Evolutionary conservation across 2,113 vertebrate species (phyloP), one percentile per base, ranked within the genome.

Genomic region (Tychaedon coryphoeus): DNA sequence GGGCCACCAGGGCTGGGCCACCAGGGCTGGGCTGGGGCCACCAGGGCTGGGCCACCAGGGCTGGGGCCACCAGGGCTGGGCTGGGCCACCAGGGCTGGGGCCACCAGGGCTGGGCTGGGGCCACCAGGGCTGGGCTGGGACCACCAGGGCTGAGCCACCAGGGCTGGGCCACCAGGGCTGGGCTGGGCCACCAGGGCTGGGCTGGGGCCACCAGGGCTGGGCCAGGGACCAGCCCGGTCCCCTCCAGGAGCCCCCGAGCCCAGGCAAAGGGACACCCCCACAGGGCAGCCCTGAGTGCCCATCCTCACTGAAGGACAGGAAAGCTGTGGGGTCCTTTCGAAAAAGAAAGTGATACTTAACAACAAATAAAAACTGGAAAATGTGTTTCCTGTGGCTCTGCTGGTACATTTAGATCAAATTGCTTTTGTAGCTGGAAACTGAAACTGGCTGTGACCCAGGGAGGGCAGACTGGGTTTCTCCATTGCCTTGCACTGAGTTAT

Each of bases 301-400:
- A 0, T 3, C 12, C 23, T 6, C 56, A 7, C 1, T 24, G 40
- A n/a, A 23, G 23, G 33, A 15, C 2, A 8, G 77, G 47, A 38
- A 19, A 76, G 64, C 42, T 20, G 14, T 12, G 47, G 15, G 12
- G 22, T 58, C 64, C 57, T 56, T 84, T 54, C n/a, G 10, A 60
- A 76, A 79, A 67, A 53, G 60, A 74, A 86, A 19, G n/a, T 65
- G 56, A 74, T 29, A 11, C n/a, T 74, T 74, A 76, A 34, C 17
- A 45, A 56, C 51, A 89, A 70, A 75, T 25, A 5, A 74, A 86
- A 87, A 56, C 69, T 91, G 90, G 65, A 65, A 93, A 66, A 61
- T 3, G 2, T 20, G 24, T 76, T 86, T 66, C 56, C 74, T 57
- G 50, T 78, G 66, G 70, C 51, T 86, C 19, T 71, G 50, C 75